Evolutionary conservation across 2,888 invertebrate species (phyloP), one percentile per base, ranked within the genome.

Genomic region (Cephus pygmeus): DNA sequence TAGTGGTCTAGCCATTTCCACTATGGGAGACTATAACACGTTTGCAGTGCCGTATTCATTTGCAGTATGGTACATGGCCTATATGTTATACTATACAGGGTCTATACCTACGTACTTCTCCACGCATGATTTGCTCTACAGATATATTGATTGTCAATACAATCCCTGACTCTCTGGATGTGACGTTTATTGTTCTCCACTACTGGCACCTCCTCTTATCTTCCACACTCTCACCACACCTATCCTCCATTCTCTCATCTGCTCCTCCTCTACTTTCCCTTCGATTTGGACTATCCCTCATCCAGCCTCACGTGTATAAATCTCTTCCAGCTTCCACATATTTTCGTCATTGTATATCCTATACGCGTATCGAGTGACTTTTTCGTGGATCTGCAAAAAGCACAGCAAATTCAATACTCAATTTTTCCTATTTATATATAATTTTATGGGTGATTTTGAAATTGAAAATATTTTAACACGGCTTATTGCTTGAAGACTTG

Each of bases 141-240:
- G 56, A 69, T 74, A 40, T 74, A 73, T 77, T 74, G 77, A 77
- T 77, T 73, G 73, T 40, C 73, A 40, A 77, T 77, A 69, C 77
- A 30, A 15, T 74, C 35, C 23, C 12, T 73, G 74, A 23, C 34
- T 74, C 77, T 35, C 69, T 69, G 73, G 69, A 73, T 73, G 73
- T 76, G 76, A 73, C 76, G 76, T 76, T 76, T 76, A 77, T 77
- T 77, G 69, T 77, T 74, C 77, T 68, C 73, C 34, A 30, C 56
- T 23, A 23, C 23, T 56, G 23, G 23, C 56, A 68, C 73, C 69
- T 73, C 77, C 77, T 69, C 73, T 77, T 73, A 77, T 74, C 77
- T 73, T 30, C 73, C 23, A 77, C 31, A 68, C 77, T 36, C 73
- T 34, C 56, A 31, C 77, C 34, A 35, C 77, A 31, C 12, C 36